Evolutionary conservation across 2,113 vertebrate genomes (phyloP), one percentile per base, ranked within the genome.

Genomic region (Dolichotis patagonum): DNA sequence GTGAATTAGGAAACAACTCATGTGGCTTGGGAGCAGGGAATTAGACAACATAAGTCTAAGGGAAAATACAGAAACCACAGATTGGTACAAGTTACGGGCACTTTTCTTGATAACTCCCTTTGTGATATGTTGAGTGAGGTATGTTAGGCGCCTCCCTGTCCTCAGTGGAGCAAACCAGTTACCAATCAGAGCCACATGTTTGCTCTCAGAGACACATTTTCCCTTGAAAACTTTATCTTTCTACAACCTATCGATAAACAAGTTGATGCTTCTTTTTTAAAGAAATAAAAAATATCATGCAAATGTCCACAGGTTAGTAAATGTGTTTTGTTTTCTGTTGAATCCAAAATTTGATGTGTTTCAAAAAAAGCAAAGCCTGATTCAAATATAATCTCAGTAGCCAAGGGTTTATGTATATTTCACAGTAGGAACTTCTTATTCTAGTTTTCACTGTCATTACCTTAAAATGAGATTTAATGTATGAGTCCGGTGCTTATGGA

Each of bases 61-160:
- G 73, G 77, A 97, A 97, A 96, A 94, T 82, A 43, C 43, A 96
- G 95, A 96, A 96, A 96, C 96, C 97, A 89, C 96, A 97, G 96
- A 95, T 17, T 73, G 28, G 85, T 83, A 95, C 90, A 96, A 92
- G 90, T 97, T 96, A 96, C 90, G 86, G 93, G 95, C 94, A 95
- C 94, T 96, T 97, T 98, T 94, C 95, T 95, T 91, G 95, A 97
- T 95, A 95, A 97, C n/a, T 60, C 69, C 63, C 32, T 90, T 97
- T 86, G 90, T 4, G 19, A 69, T 94, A 75, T 94, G 82, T 91
- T 32, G 92, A 85, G 73, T 4, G 91, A 96, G 38, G 89, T 77
- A 85, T 5, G 1, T 63, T 35, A 63, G 96, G 14, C 1, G 0
- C 87, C 86, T 96, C 52, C 17, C 46, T 85, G 71, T 14, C 17